These are phyloP conservation scores for Stylophora pistillata DNA, from an alignment of 64 coral and sea anemone species.

Conservation along the genomic window DNA sequence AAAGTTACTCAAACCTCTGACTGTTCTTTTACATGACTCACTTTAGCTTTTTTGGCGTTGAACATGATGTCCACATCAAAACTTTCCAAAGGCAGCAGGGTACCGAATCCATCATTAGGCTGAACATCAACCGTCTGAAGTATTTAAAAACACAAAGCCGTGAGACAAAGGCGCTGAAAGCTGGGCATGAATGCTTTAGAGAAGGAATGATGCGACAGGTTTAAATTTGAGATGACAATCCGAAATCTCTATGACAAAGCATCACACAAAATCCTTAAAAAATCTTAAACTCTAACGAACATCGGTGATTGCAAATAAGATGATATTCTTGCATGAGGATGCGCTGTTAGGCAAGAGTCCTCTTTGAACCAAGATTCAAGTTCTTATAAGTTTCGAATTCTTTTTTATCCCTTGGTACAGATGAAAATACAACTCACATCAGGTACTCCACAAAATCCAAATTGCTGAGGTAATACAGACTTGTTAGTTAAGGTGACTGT, in stretches of 20 bases:
- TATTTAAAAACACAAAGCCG: not conserved
- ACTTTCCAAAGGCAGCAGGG: constrained; percentile 83
- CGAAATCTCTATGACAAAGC: too few species aligned
- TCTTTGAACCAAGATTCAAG: too few species aligned
- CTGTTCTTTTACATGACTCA: not conserved
- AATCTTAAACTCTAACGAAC: too few species aligned
- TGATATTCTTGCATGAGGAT: too few species aligned
- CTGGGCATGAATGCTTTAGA: not conserved
- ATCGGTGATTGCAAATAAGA: too few species aligned
- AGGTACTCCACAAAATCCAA: constrained; percentile 94
- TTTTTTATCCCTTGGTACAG: not conserved
- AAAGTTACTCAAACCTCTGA: too few species aligned
- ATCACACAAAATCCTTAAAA: too few species aligned
- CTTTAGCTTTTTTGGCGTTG: constrained; percentile 97
- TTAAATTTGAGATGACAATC: too few species aligned
- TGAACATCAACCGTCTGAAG: constrained; percentile 92
- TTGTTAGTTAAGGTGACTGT: constrained; percentile 89
- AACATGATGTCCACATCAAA: constrained; percentile 97
- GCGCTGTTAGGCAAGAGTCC: too few species aligned
- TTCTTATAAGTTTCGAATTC: not conserved
- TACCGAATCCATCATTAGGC: constrained; percentile 99
- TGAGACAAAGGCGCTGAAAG: not conserved
- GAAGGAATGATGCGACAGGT: not conserved
- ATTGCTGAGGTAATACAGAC: constrained; percentile 85
- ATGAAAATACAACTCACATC: constrained; percentile 45